Percentiles rank a stretch among this genome's conserved stretches.
Conservation (phyloP, 2,888 invertebrate species). For the Caenorhabditis zanzibari region DNA sequence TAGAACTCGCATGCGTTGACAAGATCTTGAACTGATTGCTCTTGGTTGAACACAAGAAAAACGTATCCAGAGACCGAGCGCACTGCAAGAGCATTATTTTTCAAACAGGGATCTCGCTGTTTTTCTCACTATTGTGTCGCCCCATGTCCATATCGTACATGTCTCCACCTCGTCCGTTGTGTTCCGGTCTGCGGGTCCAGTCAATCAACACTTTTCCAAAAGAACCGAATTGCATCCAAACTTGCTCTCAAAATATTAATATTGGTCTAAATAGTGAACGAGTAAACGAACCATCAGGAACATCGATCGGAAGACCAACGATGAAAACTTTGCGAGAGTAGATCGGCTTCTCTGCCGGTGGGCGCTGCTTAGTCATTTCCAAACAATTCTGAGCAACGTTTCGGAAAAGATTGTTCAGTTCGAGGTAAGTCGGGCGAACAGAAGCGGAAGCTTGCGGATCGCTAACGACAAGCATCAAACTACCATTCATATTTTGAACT, state of each 20-base stretch:
- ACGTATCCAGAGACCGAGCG: constrained; percentile 85
- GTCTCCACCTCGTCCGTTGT: constrained; percentile 51
- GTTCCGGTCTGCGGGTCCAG: constrained; percentile 99
- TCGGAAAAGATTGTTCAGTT: constrained; percentile 9
- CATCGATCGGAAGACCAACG: constrained; percentile 97
- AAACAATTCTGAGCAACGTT: constrained; percentile 19
- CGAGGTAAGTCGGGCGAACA: constrained; percentile 27
- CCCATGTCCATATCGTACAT: constrained; percentile 43
- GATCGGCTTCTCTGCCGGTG: constrained; percentile 71
- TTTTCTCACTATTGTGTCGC: constrained; percentile 41
- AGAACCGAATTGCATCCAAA: constrained; percentile 96
- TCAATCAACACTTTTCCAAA: constrained; percentile 98
- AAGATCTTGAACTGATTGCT: constrained; percentile 95
- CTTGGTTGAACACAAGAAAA: constrained; percentile 89
- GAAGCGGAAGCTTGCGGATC: constrained; percentile 46
- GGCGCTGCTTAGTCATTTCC: constrained; percentile 21
- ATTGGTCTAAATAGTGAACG: constrained; percentile 76
- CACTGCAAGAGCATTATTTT: constrained; percentile 37
- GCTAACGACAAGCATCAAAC: constrained; percentile 28
- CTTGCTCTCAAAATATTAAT: constrained; percentile 94
- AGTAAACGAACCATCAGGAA: constrained; percentile 91
- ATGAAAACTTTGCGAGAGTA: constrained; percentile 95
- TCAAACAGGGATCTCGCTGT: not conserved
- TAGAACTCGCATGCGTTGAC: constrained; percentile 98
- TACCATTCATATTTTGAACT: constrained; percentile 52